A percentile compares a stretch with the other conserved stretches of the same genome.
phyloP scores from a whole-genome alignment of 2,888 invertebrate genomes.

The Xanthorhoe designata region DNA sequence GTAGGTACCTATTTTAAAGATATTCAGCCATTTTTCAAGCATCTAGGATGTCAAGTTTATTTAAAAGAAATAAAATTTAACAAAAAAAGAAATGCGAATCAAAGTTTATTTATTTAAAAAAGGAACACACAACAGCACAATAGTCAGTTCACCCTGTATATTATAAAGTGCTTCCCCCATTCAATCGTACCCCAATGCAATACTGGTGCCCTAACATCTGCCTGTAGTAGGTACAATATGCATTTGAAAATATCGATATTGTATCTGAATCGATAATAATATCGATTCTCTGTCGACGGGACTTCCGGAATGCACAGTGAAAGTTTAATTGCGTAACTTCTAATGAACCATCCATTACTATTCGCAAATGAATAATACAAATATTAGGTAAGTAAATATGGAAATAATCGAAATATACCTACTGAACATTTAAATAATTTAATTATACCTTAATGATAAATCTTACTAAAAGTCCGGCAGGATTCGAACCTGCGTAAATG shows the following conservation, averaged over 20 bases:
- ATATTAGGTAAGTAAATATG: conserved; percentile 9
- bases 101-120: too few relatives aligned
- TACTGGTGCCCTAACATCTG: conserved; percentile 80
- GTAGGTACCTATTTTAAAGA: too few relatives aligned
- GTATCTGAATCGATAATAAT: conserved; percentile 43
- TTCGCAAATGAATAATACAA: conserved; percentile 10
- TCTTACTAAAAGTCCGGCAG: too few relatives aligned
- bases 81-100: too few relatives aligned
- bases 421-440: too few relatives aligned
- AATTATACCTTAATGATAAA: too few relatives aligned
- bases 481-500: too few relatives aligned
- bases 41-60: too few relatives aligned
- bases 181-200: conserved; percentile 51
- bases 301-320: conserved; percentile 61
- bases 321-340: conserved; percentile 56
- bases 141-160: conserved; percentile 52
- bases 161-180: conserved; percentile 44
- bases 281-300: conserved; percentile 40
- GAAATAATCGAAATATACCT: too few relatives aligned
- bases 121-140: too few relatives aligned
- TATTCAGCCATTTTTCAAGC: too few relatives aligned
- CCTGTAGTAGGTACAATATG: conserved; percentile 53
- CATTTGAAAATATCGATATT: conserved; percentile 45
- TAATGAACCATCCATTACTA: conserved; percentile 26
- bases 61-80: too few relatives aligned